phyloP scores from a whole-genome alignment of 2,888 invertebrate species.

The Synanthedon myopaeformis region DNA sequence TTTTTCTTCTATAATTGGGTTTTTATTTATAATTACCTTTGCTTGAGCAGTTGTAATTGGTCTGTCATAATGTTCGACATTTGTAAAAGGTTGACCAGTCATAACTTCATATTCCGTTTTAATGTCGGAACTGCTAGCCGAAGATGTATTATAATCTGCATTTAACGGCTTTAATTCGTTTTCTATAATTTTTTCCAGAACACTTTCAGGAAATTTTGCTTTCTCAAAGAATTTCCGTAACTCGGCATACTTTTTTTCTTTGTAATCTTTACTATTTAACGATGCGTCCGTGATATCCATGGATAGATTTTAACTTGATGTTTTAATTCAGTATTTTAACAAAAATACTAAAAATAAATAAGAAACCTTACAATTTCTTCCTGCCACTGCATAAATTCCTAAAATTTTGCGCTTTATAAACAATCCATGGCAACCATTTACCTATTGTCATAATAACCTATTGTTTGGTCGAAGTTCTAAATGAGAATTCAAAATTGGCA shows the following conservation, averaged over 20 bases:
- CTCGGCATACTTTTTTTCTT: slow-evolving; percentile 42
- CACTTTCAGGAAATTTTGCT: slow-evolving; percentile 34
- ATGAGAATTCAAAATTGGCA: not conserved
- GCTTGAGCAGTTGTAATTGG: slow-evolving; percentile 41
- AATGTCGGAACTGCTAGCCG: slow-evolving; percentile 39
- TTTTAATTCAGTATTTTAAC: no score
- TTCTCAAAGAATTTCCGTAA: slow-evolving; percentile 43
- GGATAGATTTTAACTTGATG: not conserved
- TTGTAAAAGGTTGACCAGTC: slow-evolving; percentile 58
- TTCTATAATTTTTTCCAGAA: slow-evolving; percentile 43
- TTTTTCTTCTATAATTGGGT: slow-evolving; percentile 48
- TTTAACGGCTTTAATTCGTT: slow-evolving; percentile 45
- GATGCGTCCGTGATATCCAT: slow-evolving; percentile 25
- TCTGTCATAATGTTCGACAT: slow-evolving; percentile 35
- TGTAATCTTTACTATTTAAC: slow-evolving; percentile 21
- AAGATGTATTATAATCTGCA: slow-evolving; percentile 17
- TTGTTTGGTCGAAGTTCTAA: not conserved
- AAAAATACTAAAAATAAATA: no score
- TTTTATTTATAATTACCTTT: slow-evolving; percentile 37
- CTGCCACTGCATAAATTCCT: not conserved
- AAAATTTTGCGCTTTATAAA: not conserved
- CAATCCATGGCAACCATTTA: not conserved
- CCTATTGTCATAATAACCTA: not conserved
- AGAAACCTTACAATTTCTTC: no score
- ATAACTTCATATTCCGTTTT: slow-evolving; percentile 57